These are phyloP conservation scores for Pyrrhia umbra DNA, from an alignment of 2,888 invertebrate genomes.

Conservation along the genomic window DNA sequence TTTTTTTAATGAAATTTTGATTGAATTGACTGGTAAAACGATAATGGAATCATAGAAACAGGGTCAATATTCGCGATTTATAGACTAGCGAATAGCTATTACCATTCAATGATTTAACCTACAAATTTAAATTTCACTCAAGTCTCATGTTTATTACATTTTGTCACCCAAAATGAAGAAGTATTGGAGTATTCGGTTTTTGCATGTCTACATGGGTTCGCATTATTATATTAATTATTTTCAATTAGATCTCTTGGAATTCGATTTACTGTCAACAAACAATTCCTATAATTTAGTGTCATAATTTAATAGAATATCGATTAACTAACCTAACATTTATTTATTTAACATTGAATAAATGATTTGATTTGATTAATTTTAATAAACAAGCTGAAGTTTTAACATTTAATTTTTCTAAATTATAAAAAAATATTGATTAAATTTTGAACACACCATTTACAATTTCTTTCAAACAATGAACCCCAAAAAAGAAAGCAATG, in stretches of 20 bases:
- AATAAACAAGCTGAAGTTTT: too few species aligned
- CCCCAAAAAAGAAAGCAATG: conserved; percentile 75
- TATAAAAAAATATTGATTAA: neutral
- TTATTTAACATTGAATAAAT: too few species aligned
- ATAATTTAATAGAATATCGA: too few species aligned
- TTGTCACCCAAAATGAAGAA: conserved; percentile 32
- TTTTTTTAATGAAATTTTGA: too few species aligned
- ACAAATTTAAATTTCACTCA: conserved; percentile 19
- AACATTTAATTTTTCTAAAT: too few species aligned
- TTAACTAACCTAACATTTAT: too few species aligned
- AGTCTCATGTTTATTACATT: conserved; percentile 29
- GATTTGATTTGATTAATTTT: neutral
- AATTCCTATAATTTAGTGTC: too few species aligned
- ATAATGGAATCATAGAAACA: neutral
- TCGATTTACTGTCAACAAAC: too few species aligned
- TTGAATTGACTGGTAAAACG: too few species aligned
- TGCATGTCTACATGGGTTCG: conserved; percentile 3
- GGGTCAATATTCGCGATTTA: conserved; percentile 17
- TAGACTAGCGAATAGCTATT: conserved; percentile 31
- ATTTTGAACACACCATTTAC: conserved; percentile 42
- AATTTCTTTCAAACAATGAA: conserved; percentile 44
- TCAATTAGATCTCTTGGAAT: too few species aligned
- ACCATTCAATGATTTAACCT: conserved; percentile 26
- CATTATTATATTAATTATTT: neutral
- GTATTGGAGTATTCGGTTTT: neutral